Evolutionary conservation across 2,113 vertebrate species (phyloP).

Genomic region (Rostratula benghalensis): DNA sequence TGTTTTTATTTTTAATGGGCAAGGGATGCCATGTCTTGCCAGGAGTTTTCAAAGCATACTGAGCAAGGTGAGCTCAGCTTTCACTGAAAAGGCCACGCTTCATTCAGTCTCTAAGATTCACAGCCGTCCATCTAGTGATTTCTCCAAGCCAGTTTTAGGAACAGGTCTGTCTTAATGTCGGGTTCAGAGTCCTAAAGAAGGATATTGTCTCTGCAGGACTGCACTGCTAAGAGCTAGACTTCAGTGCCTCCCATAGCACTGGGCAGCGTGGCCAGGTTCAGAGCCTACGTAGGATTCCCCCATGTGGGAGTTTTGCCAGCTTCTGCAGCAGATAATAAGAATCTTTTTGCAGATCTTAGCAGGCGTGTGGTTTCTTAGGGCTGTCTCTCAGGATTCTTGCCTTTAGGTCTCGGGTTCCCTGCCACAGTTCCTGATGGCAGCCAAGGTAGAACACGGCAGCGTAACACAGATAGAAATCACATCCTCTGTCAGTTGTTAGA

Average conservation of each 20-base stretch:
- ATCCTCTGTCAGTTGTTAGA: background rate
- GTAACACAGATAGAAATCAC: background rate
- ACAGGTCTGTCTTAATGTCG: background rate
- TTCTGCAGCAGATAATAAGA: background rate
- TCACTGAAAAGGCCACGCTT: background rate
- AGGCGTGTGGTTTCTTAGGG: background rate
- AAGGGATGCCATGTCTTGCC: background rate
- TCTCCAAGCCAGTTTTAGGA: background rate
- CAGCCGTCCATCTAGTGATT: background rate
- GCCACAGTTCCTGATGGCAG: background rate
- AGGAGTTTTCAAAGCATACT: background rate
- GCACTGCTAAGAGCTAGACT: background rate
- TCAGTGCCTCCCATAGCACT: background rate
- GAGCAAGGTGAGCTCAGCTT: slow-evolving; percentile 9
- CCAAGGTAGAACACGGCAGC: background rate
- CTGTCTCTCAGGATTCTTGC: background rate
- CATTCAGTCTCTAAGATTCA: background rate
- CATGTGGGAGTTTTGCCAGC: background rate
- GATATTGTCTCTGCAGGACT: background rate
- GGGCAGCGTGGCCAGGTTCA: background rate
- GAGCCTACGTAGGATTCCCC: background rate
- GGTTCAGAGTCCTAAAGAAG: background rate
- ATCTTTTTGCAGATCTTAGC: background rate
- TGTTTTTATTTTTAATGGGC: background rate
- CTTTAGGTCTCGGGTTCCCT: background rate